Evolutionary conservation across 2,113 vertebrate species (phyloP).

Genomic region (Neolamprologus fasciatus): DNA sequence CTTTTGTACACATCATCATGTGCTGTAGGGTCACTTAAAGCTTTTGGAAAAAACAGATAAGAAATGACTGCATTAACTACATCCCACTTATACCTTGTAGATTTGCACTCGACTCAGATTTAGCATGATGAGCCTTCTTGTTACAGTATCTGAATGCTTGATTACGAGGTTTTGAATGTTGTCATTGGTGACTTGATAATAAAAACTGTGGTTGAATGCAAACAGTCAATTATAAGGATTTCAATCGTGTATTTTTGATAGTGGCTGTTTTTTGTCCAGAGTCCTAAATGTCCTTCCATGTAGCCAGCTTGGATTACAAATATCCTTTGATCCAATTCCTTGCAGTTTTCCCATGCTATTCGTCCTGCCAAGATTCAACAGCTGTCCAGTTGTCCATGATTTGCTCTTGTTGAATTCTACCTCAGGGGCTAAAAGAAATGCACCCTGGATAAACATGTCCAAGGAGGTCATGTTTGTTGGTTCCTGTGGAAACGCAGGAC

Average conservation of each 20-base stretch:
- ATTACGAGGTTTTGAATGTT: not conserved
- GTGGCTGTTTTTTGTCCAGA: not conserved
- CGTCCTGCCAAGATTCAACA: not conserved
- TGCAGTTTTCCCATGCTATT: not conserved
- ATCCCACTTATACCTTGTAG: not conserved
- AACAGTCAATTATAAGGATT: not conserved
- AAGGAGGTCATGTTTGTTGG: not conserved
- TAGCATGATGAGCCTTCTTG: not conserved
- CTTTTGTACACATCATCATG: not conserved
- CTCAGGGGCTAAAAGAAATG: not conserved
- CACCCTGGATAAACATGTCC: not conserved
- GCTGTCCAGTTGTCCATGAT: not conserved
- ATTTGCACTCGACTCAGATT: not conserved
- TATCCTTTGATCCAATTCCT: not conserved
- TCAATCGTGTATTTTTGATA: not conserved
- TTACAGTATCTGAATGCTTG: not conserved
- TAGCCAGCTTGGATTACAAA: not conserved
- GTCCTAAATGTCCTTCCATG: not conserved
- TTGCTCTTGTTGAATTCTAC: not conserved
- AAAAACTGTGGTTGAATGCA: not conserved
- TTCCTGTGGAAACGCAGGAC: conserved; percentile 75
- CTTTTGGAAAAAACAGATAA: accelerated
- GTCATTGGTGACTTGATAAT: not conserved
- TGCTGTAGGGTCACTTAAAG: not conserved
- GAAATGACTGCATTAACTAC: not conserved